Conservation (phyloP, 2,888 invertebrate species). For the Leptopilina drosophilae region DNA sequence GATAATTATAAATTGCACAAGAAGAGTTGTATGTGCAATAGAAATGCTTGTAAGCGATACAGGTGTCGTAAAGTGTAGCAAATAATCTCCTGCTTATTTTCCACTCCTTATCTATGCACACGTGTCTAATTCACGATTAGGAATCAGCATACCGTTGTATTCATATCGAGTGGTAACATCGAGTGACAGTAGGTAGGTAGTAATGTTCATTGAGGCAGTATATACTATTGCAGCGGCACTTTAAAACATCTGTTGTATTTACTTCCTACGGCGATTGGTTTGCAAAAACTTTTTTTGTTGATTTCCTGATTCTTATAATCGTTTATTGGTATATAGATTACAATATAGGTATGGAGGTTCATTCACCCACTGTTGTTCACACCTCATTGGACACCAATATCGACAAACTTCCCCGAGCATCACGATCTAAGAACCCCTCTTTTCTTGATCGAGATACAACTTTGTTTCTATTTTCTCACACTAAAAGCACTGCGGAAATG, state of each 20-base stretch:
- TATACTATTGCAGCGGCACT: not conserved
- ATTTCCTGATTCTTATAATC: conserved; percentile 46
- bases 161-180: conserved; percentile 23
- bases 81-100: conserved; percentile 27
- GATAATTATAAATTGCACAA: not conserved
- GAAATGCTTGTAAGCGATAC: conserved; percentile 28
- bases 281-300: conserved; percentile 27
- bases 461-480: conserved; percentile 49
- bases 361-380: conserved; percentile 64
- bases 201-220: conserved; percentile 3
- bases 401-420: conserved; percentile 32
- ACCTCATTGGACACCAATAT: conserved; percentile 62
- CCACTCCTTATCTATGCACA: conserved; percentile 24
- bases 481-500: conserved; percentile 24
- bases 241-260: too few relatives aligned
- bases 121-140: conserved; percentile 35
- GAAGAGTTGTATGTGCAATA: conserved; percentile 8
- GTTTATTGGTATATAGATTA: too few relatives aligned
- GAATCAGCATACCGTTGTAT: conserved; percentile 30
- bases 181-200: conserved; percentile 26
- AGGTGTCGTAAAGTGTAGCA: conserved; percentile 22
- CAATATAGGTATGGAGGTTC: conserved; percentile 58
- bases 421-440: conserved; percentile 44
- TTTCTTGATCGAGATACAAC: conserved; percentile 50
- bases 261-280: conserved; percentile 33